Base-by-base conservation (phyloP, 2,113 vertebrate species). In the Meles meles region DNA sequence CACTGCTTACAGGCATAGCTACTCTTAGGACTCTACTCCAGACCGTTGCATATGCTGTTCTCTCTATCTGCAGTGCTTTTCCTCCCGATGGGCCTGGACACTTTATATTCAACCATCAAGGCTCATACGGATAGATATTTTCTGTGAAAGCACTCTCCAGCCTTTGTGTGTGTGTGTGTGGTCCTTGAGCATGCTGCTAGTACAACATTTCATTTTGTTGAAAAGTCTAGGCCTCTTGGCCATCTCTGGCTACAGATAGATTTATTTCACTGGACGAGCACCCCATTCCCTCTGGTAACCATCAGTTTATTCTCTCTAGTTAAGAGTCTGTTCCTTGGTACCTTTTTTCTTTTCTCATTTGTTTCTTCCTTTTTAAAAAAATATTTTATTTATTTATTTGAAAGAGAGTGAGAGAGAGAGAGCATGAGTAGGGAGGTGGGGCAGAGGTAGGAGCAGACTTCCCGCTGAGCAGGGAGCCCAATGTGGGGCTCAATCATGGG, bases 1-100 rank as follows among this genome's bases (percentile, higher is more conserved):
- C 49, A 10, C 80, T 1, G 1, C 12, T 18, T 15, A 1, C 29
- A 88, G 61, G 15, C 1, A 0, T 6, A 13, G n/a, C 29, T 12
- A 7, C 11, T 3, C 0, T 15, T 77, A 34, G 77, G 63, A 12
- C 29, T 52, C 61, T 39, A 15, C n/a, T 59, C 61, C n/a, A 39
- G 0, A 1, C n/a, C 34, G 74, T 39, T 79, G 63, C 37, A n/a
- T 2, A 2, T 11, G 47, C 39, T 15, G 7, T 59, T 14, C 61
- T 49, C 13, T 71, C 74, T 47, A 17, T 59, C 72, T 10, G 4
- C 7, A n/a, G 47, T 8, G 13, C 27, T 57, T 76, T 47, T 72
- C 25, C 6, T 55, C n/a, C 63, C 47, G 15, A 31, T 29, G 44
- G 18, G 37, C 29, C 59, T 6, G 69, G 59, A 93, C 37, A 80